Base-by-base conservation (phyloP, 2,797 vertebrate genomes). In the Sebastes trivittatus region DNA sequence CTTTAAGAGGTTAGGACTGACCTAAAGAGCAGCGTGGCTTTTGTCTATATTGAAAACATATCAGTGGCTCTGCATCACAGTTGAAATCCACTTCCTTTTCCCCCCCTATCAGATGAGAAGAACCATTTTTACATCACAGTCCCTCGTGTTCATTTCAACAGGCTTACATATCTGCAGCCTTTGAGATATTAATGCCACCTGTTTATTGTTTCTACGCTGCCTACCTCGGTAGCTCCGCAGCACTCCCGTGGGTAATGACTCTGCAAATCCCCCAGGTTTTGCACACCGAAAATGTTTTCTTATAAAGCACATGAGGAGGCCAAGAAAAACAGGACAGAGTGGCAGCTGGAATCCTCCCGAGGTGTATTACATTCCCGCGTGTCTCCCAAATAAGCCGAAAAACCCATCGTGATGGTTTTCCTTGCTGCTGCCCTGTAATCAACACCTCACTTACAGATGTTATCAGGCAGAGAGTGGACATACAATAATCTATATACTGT, bases 211-310 rank as follows among this genome's bases (percentile, higher is more conserved):
- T 81, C 60, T 76, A 23, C 5, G 1, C 70, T 72, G 46, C 42
- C 58, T 81, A 32, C 55, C 66, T 74, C 49, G 32, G 80, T 65
- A 69, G 72, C 80, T 49, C 36, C 36, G 34, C 22, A 52, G 61
- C 49, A 72, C 76, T 67, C 16, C 54, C 2, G 5, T 61, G 13
- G 58, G 20, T 81, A 81, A 85, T 72, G 59, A 82, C 32, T 27
- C 8, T 64, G 46, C 52, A 88, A 81, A 90, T 90, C 88, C 29
- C 73, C 73, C 42, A 6, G 69, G 61, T 42, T 80, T 79, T 78
- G 32, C 63, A 81, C 61, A 76, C 38, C 69, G 52, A 76, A 88
- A 85, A 77, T 82, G 68, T 87, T 91, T 90, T 89, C 61, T 84
- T 11, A 70, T 74, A 80, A 91, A 93, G 91, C 70, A 81, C 3